phyloP scores from a whole-genome alignment of 2,888 invertebrate genomes.

The Apamea epomidion region DNA sequence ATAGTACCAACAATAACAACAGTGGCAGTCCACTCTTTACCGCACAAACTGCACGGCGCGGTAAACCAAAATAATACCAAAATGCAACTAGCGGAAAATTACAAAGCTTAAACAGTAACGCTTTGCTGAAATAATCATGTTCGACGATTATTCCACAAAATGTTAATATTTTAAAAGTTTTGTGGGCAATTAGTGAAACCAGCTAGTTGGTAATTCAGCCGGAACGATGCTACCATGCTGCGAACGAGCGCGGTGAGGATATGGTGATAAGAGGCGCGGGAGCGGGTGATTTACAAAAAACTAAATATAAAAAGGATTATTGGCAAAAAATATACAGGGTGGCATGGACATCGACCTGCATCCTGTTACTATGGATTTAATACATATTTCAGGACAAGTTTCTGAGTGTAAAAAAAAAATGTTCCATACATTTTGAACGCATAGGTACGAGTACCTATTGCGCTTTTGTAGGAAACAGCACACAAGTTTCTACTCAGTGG shows the following conservation, averaged over 20 bases:
- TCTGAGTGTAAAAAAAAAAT: too few species aligned
- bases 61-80: constrained; percentile 26
- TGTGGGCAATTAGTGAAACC: constrained; percentile 76
- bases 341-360: too few species aligned
- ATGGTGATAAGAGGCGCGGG: constrained; percentile 39
- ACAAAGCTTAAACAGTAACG: constrained; percentile 42
- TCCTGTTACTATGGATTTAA: too few species aligned
- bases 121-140: constrained; percentile 54
- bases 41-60: background rate
- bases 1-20: background rate
- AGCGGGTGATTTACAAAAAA: background rate
- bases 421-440: too few species aligned
- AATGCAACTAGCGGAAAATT: constrained; percentile 38
- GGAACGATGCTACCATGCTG: constrained; percentile 68
- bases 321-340: too few species aligned
- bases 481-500: too few species aligned
- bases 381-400: too few species aligned
- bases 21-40: background rate
- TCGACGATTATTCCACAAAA: constrained; percentile 66
- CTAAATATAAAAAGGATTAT: background rate
- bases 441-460: too few species aligned
- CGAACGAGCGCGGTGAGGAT: constrained; percentile 50
- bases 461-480: too few species aligned
- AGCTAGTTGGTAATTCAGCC: constrained; percentile 76
- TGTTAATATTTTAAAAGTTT: constrained; percentile 77